Conservation (phyloP, 2,888 invertebrate genomes). For the Cataglyphis rosenhaueri region DNA sequence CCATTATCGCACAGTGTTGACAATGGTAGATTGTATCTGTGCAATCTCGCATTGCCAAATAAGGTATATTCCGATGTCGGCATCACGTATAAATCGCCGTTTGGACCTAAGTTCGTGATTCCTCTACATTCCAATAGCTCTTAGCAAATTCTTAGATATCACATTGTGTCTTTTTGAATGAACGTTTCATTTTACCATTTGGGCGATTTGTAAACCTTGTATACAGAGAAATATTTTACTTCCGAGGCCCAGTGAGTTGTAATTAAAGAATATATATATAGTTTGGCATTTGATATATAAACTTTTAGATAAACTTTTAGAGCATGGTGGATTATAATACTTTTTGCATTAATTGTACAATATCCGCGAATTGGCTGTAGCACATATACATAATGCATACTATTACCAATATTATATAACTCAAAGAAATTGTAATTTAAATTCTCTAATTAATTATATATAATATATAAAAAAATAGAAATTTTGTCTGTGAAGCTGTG, state of each 20-base stretch:
- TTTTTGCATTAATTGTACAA: constrained; percentile 15
- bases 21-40: constrained; percentile 92
- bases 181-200: constrained; percentile 27
- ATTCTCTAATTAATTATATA: not conserved
- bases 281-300: constrained; percentile 40
- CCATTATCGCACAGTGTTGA: constrained; percentile 89
- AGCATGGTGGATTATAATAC: constrained; percentile 13
- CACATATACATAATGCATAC: not conserved
- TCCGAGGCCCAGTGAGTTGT: not conserved
- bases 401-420: constrained; percentile 20
- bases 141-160: constrained; percentile 77
- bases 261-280: constrained; percentile 8
- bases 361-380: not conserved
- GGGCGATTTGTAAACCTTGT: constrained; percentile 30
- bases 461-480: constrained; percentile 1
- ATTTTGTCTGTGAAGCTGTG: not conserved
- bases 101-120: constrained; percentile 93
- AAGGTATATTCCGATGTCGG: constrained; percentile 91
- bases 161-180: constrained; percentile 33
- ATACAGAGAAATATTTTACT: constrained; percentile 36
- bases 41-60: constrained; percentile 93
- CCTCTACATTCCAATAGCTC: constrained; percentile 88
- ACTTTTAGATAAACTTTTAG: constrained; percentile 36
- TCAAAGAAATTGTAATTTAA: constrained; percentile 12
- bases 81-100: constrained; percentile 94